Evolutionary conservation across 2,113 vertebrate genomes (phyloP), one percentile per base, ranked within the genome.

Genomic region (Sander lucioperca): DNA sequence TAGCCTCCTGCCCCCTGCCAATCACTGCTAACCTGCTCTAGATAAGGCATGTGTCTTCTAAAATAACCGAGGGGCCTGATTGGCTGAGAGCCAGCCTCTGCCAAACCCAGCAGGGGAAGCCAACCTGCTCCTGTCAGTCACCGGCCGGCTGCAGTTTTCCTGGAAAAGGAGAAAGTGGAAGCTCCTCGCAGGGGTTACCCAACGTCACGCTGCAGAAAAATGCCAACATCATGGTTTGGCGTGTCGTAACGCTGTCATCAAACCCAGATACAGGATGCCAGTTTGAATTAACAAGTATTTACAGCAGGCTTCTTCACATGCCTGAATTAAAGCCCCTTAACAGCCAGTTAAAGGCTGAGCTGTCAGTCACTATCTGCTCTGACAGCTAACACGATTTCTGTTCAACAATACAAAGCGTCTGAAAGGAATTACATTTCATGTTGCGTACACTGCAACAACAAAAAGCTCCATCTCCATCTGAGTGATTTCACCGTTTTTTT

Each of bases 11-110:
- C 86, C 19, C 85, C 78, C 92, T 94, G 94, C 96, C 96, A 97
- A 96, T 96, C 93, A 93, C 92, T 81, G 91, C 88, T 91, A 73
- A 91, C 92, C 92, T 86, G 92, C 87, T 91, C 96, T 97, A 95
- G 94, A 97, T 96, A 98, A 97, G 97, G 96, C 91, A 96, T 96
- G 93, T 79, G 90, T 84, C 93, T 96, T 97, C 95, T 95, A 98
- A 98, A 99, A 99, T 98, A 98, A 97, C 92, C 74, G 77, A 85
- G 84, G 53, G 69, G 80, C 82, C 86, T 88, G 94, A 98, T 96
- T 98, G 97, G 96, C 94, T 74, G 80, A 94, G 79, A 91, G 93
- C 95, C 95, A 19, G 51, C 89, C 82, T 82, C 83, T 84, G 83
- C 78, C 80, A 82, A 86, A 86, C 75, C 72, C 85, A 87, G 71